Evolutionary conservation across 2,113 vertebrate species (phyloP), one percentile per base, ranked within the genome.

Genomic region (Myotis davidii): DNA sequence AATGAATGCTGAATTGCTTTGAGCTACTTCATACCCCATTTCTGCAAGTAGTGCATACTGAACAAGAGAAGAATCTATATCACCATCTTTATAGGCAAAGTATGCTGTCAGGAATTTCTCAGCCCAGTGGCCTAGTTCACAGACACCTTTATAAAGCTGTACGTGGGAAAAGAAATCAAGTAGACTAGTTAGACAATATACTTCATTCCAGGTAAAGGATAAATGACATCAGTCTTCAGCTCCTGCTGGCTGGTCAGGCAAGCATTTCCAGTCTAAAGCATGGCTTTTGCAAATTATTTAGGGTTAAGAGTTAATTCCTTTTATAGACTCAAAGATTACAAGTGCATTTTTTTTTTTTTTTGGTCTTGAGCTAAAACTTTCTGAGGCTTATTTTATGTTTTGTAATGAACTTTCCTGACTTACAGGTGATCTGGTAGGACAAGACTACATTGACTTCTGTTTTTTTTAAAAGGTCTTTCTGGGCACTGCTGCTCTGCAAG

Each of bases 1-100:
- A 97, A 98, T 98, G 98, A 97, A 98, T 52, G 97, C 98, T 88
- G 96, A 97, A 95, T 98, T 98, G 97, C 97, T 98, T 72, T 98
- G 98, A 96, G 98, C 98, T 82, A 98, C 95, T 96, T 98, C 98
- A 73, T 98, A 98, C 42, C 98, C 98, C 97, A 98, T 98, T 97
- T 98, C 98, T 74, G 98, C 98, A 76, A 98, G 97, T 16, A 98
- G 93, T 61, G 97, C 96, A 64, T 98, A 98, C 73, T 98, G 98
- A 94, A 98, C 67, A 72, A 98, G 97, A 86, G 98, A 97, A 86
- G 97, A 97, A 76, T 98, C 98, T 92, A 97, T 88, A 89, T 98
- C 91, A 54, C 97, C 97, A 83, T 97, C 93, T 83, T 97, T 97
- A 90, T 98, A 98, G 79, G 97, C 98, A 92, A 97, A 97, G 79